Conservation (phyloP, 92 coral and sea anemone species). For the Epizoanthus illoricatus region DNA sequence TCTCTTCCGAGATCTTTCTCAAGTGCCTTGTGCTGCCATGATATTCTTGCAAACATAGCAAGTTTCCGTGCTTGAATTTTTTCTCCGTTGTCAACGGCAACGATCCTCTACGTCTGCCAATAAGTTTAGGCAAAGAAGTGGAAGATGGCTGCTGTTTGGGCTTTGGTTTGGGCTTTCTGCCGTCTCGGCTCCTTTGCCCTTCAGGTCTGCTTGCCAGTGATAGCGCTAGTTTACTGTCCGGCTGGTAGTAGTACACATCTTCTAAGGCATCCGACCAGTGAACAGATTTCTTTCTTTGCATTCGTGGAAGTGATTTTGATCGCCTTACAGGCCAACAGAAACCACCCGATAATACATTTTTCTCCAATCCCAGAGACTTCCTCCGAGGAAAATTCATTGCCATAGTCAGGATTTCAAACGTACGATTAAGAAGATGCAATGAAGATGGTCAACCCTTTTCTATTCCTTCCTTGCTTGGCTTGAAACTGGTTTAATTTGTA, state of each 20-base stretch:
- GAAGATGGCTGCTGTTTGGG: conserved; percentile 19
- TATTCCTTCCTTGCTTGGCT: conserved; percentile 19
- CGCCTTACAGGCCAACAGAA: conserved; percentile 25
- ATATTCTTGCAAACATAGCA: conserved; percentile 14
- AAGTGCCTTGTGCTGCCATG: conserved; percentile 16
- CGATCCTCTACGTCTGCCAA: conserved; percentile 21
- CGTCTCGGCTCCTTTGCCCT: conserved; percentile 1
- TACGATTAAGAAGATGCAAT: background rate
- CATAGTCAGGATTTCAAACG: conserved; percentile 8
- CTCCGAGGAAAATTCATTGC: conserved; percentile 11
- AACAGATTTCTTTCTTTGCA: conserved; percentile 18
- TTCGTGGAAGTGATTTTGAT: conserved; percentile 21
- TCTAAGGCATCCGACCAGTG: conserved; percentile 26
- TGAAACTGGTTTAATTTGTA: conserved; percentile 12
- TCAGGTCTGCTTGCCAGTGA: background rate
- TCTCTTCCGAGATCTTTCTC: conserved; percentile 10
- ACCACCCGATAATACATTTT: conserved; percentile 8
- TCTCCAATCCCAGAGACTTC: conserved; percentile 24
- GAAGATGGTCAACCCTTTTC: conserved; percentile 1
- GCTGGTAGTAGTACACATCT: conserved; percentile 4
- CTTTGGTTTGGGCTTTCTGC: conserved; percentile 16
- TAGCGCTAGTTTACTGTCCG: conserved; percentile 8
- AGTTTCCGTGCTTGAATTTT: conserved; percentile 17
- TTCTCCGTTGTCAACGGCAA: conserved; percentile 28
- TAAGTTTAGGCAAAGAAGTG: conserved; percentile 9